phyloP scores from a whole-genome alignment of 1,140 invertebrate species.

The Andricus grossulariae region DNA sequence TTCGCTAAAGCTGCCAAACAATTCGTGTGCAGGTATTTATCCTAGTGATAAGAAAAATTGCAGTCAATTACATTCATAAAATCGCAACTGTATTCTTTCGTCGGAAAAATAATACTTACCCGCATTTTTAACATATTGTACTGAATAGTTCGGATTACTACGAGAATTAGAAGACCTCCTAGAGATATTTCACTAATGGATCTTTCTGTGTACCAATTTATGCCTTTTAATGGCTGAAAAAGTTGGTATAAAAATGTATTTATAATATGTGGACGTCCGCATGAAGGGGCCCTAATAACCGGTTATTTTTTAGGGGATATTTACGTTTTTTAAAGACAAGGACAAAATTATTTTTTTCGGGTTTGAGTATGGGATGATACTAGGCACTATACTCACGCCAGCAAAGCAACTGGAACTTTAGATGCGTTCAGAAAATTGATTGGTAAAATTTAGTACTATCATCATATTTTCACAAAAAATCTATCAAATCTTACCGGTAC shows the following conservation, averaged over 20 bases:
- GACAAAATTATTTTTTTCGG: too few species aligned
- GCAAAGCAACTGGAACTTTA: too few species aligned
- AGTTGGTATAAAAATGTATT: constrained; percentile 39
- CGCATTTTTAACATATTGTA: constrained; percentile 98
- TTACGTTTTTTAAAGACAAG: too few species aligned
- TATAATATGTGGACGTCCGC: background rate
- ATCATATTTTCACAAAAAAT: too few species aligned
- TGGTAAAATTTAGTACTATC: too few species aligned
- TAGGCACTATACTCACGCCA: too few species aligned
- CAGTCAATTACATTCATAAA: constrained; percentile 28
- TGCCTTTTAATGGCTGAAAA: constrained; percentile 88
- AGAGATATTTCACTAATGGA: constrained; percentile 93
- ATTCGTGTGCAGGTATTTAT: constrained; percentile 97
- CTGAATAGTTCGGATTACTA: constrained; percentile 96
- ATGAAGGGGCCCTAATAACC: background rate
- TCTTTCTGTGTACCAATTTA: constrained; percentile 95
- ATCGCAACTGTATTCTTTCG: background rate
- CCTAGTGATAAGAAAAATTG: constrained; percentile 73
- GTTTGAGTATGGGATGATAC: too few species aligned
- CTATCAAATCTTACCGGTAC: too few species aligned
- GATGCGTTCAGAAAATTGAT: too few species aligned
- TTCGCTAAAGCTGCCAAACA: constrained; percentile 98
- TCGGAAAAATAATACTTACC: constrained; percentile 73
- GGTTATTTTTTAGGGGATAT: background rate
- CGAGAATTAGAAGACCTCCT: constrained; percentile 95